A percentile compares a stretch with the other conserved stretches of the same genome.
phyloP scores from a whole-genome alignment of 2,888 invertebrate species.

The Mesoligia furuncula region DNA sequence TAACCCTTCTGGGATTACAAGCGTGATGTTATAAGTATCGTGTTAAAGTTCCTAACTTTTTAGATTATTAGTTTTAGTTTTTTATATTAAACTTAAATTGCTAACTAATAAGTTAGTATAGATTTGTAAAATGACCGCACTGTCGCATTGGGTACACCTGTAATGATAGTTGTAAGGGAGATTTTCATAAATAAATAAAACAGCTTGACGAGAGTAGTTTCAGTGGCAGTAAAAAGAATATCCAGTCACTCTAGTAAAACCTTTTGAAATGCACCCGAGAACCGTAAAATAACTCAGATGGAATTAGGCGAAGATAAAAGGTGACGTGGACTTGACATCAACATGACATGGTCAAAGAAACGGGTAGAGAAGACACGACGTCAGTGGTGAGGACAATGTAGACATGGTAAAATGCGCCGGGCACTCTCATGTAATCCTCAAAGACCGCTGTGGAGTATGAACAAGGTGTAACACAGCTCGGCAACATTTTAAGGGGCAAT shows the following conservation, averaged over 20 bases:
- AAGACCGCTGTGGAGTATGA: constrained; percentile 3
- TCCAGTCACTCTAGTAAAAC: not conserved
- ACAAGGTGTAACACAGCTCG: not conserved
- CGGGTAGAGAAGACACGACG: not conserved
- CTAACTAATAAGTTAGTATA: too few species aligned
- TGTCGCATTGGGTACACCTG: too few species aligned
- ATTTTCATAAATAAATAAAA: too few species aligned
- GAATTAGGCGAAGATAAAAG: not conserved
- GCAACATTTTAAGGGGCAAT: not conserved
- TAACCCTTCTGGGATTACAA: too few species aligned
- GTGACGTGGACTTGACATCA: not conserved
- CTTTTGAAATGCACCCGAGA: not conserved
- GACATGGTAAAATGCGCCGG: constrained; percentile 7
- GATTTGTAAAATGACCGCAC: too few species aligned
- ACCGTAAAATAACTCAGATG: not conserved
- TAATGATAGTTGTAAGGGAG: too few species aligned
- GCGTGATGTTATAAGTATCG: too few species aligned
- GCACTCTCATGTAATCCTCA: constrained; percentile 17
- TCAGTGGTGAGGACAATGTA: not conserved
- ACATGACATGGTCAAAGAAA: constrained; percentile 31
- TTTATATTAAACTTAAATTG: too few species aligned
- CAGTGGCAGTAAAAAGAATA: constrained; percentile 1
- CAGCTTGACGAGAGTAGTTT: not conserved
- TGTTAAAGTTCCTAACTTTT: too few species aligned
- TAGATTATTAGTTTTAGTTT: too few species aligned